Conservation (phyloP, 1,140 invertebrate species). For the Littorina saxatilis region DNA sequence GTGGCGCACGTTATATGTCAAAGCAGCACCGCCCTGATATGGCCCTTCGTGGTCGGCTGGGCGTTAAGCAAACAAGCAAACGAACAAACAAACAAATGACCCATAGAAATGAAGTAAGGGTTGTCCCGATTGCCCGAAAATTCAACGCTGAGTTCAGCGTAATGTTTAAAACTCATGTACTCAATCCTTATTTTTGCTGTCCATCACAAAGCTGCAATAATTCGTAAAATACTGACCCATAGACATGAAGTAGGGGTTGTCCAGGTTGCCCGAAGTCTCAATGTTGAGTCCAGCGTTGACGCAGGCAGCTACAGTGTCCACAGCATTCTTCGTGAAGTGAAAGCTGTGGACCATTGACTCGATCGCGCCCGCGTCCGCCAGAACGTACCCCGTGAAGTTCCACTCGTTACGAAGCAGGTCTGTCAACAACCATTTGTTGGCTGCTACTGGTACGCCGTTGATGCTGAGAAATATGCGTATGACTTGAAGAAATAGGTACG, state of each 20-base stretch:
- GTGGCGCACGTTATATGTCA: too few relatives aligned
- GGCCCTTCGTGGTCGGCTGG: too few relatives aligned
- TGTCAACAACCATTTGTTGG: constrained; percentile 68
- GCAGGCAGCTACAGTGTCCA: constrained; percentile 61
- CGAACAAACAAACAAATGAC: too few relatives aligned
- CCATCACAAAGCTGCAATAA: too few relatives aligned
- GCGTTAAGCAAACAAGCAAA: too few relatives aligned
- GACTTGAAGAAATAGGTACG: neutral
- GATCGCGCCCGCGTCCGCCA: constrained; percentile 70
- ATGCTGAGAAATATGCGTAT: constrained; percentile 55
- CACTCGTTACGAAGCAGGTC: constrained; percentile 67
- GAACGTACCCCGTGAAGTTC: too few relatives aligned
- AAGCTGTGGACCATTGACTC: constrained; percentile 64
- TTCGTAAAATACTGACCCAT: neutral
- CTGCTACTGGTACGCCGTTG: constrained; percentile 72
- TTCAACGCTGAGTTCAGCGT: neutral
- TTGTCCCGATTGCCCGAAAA: neutral
- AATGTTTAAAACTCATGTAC: neutral
- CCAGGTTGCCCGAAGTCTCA: constrained; percentile 52
- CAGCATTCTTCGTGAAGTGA: constrained; percentile 57
- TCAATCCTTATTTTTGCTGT: neutral
- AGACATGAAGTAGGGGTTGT: neutral
- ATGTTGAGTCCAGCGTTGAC: constrained; percentile 71
- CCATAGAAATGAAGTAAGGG: neutral
- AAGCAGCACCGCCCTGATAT: too few relatives aligned